Conservation (phyloP, 2,113 vertebrate genomes). For the Todiramphus chloris region DNA sequence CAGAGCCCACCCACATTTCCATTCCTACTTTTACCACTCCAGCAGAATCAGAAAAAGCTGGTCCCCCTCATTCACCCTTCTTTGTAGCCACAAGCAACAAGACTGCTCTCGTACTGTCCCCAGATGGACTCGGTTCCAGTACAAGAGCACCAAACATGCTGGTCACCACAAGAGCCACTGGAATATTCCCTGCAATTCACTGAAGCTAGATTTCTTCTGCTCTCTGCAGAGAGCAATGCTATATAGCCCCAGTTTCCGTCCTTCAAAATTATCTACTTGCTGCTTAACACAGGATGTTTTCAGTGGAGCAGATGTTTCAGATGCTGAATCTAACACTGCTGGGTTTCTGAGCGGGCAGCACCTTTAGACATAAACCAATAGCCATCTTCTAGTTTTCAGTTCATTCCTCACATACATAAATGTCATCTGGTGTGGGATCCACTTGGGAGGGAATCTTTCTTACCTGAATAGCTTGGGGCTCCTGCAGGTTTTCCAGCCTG, state of each 20-base stretch:
- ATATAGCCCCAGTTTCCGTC: background rate
- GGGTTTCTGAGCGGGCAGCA: background rate
- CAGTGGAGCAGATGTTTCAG: background rate
- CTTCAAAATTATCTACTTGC: background rate
- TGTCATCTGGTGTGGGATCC: background rate
- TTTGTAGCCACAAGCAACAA: background rate
- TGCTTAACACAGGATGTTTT: background rate
- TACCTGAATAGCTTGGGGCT: background rate
- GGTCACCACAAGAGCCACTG: too few species aligned
- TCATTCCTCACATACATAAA: background rate
- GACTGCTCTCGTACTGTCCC: too few species aligned
- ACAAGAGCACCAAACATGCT: too few species aligned
- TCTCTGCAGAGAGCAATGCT: background rate
- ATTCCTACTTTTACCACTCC: background rate
- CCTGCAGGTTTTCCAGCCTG: background rate
- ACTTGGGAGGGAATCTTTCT: background rate
- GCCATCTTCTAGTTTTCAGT: background rate
- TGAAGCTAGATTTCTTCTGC: background rate
- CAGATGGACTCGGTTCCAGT: too few species aligned
- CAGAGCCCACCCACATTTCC: background rate
- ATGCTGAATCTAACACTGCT: background rate
- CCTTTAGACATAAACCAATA: background rate
- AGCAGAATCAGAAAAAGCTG: background rate
- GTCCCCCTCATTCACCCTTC: background rate
- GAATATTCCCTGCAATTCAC: background rate